Evolutionary conservation across 2,888 invertebrate genomes (phyloP), one percentile per base, ranked within the genome.

Genomic region (Cataglyphis cursor): DNA sequence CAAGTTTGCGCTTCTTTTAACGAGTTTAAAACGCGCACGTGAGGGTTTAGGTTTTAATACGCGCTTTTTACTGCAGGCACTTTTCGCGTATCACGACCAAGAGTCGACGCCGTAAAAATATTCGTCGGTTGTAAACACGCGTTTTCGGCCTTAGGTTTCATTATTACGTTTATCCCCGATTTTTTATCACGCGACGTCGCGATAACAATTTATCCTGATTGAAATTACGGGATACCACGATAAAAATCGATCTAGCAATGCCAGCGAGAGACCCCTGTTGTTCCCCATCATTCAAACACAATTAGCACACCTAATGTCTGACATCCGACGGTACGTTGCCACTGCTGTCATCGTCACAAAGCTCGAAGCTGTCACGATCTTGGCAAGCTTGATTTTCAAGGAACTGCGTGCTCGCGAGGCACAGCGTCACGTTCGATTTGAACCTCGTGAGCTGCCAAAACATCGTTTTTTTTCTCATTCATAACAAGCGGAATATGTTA

Each of bases 81-180:
- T 15, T 75, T 75, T 76, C 12, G 8, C 38, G 21, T 44, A 15
- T 44, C 35, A 61, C 76, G 70, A 82, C 28, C 24, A 35, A 21
- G 18, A 64, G 8, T 15, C 62, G 35, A 51, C 41, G 75, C 74
- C 89, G 83, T 85, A 87, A 88, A 85, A 85, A 85, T 81, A 81
- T 82, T 81, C 15, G 64, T 28, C 59, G 76, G 31, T 5, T 65
- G 65, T 62, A 66, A 65, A 86, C 82, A 81, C 85, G 38, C 51
- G 48, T 48, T 51, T 51, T 24, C 62, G 54, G 38, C 24, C 12
- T 59, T 68, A 54, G 31, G 54, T 10, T 21, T 59, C 24, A 12
- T 68, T n/a, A 31, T 15, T n/a, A 38, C 21, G 48, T 48, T 28
- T 48, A 18, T n/a, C 35, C 28, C 1, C 21, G 28, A 15, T 10